phyloP scores from a whole-genome alignment of 2,888 invertebrate species.

The Drosophila quasianomalipes region DNA sequence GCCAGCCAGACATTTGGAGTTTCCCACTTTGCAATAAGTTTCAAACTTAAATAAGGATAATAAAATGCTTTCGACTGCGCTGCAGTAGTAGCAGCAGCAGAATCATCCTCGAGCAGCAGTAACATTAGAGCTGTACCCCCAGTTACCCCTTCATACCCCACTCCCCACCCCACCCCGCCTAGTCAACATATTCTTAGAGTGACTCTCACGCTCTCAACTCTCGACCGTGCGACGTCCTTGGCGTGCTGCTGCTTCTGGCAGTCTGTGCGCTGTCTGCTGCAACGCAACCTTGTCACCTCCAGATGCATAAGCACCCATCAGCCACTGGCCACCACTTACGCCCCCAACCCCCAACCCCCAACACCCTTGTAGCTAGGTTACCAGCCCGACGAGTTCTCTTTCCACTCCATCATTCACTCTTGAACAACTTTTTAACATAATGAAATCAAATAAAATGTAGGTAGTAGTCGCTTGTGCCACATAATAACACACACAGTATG shows the following conservation, averaged over 20 bases:
- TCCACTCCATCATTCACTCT: slow-evolving; percentile 77
- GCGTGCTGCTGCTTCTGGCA: slow-evolving; percentile 45
- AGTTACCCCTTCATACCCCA: slow-evolving; percentile 9
- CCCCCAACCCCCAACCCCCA: neutral
- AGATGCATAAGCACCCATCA: slow-evolving; percentile 31
- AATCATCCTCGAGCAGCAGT: slow-evolving; percentile 30
- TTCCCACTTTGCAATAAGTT: slow-evolving; percentile 83
- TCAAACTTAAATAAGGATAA: slow-evolving; percentile 84
- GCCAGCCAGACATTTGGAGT: slow-evolving; percentile 71
- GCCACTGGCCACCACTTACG: slow-evolving; percentile 3
- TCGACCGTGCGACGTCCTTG: slow-evolving; percentile 74
- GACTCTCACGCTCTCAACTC: slow-evolving; percentile 21
- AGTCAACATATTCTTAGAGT: slow-evolving; percentile 29
- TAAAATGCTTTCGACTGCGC: slow-evolving; percentile 79
- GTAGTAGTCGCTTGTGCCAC: slow-evolving; percentile 69
- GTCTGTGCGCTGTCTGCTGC: slow-evolving; percentile 78
- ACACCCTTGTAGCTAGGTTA: neutral
- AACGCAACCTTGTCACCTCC: slow-evolving; percentile 55
- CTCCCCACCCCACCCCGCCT: neutral
- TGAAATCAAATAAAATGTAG: slow-evolving; percentile 83
- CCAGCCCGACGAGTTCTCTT: slow-evolving; percentile 44
- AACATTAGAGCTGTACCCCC: slow-evolving; percentile 49
- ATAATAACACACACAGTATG: slow-evolving; percentile 47
- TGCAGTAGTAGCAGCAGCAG: slow-evolving; percentile 30
- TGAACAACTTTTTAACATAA: slow-evolving; percentile 83